Evolutionary conservation across 2,797 vertebrate genomes (phyloP), one percentile per base, ranked within the genome.

Genomic region (Rhinogobio ventralis): DNA sequence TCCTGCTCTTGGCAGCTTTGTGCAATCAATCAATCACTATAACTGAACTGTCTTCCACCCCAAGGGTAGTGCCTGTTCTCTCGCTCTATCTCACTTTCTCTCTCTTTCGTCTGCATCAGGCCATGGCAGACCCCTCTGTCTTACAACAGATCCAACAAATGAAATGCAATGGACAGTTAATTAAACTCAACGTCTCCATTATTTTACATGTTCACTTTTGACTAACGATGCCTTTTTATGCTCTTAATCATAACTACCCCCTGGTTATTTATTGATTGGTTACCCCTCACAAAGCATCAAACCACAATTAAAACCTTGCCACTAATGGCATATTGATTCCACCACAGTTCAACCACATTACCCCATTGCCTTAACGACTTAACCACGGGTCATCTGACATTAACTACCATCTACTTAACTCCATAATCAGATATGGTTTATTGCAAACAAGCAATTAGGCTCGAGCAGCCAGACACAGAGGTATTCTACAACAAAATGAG

Each of bases 11-110:
- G 85, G 86, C 81, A 84, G 83, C 69, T 64, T 62, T 81, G 57
- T 62, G 85, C 83, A 86, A 87, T 90, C 88, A 87, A 89, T 89
- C 89, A 89, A 75, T 89, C 79, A 74, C 87, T 84, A 45, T 72
- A 75, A 57, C 84, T 60, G 69, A 80, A 80, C 84, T 69, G 60
- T 86, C 84, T 82, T 57, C 33, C 28, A 81, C 28, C 71, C 51
- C 45, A 36, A 76, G 71, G 71, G 46, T 82, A 75, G 36, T 0
- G 60, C 46, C 51, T 25, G 14, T 36, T 79, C 23, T 55, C 45
- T 84, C 15, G 36, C 51, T 67, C 60, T 71, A 19, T 55, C 33
- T 60, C n/a, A n/a, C 57, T 55, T 14, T 68, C 73, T 77, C 28
- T 79, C 30, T 85, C 36, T 28, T 42, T 42, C 11, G 23, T 64